Evolutionary conservation across 2,113 vertebrate species (phyloP).

Genomic region (Otocyon megalotis): DNA sequence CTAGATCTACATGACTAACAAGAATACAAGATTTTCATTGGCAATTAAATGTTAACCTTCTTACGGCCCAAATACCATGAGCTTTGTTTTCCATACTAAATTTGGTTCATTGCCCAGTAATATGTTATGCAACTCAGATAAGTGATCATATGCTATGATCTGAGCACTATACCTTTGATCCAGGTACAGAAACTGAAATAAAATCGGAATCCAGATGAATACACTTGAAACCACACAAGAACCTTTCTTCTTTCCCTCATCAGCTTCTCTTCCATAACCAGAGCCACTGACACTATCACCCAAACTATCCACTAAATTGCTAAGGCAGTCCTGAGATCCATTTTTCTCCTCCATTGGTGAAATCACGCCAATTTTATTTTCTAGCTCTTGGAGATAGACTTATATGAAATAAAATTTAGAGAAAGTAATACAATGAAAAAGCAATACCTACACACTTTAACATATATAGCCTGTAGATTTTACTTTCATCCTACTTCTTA

Average conservation of each 20-base stretch:
- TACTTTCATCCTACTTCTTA: background rate
- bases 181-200: constrained; percentile 70
- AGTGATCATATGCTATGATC: background rate
- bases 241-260: constrained; percentile 63
- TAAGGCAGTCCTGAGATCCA: background rate
- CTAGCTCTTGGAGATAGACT: background rate
- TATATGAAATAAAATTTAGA: constrained; percentile 2
- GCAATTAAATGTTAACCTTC: constrained; percentile 62
- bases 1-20: background rate
- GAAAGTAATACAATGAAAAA: constrained; percentile 36
- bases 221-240: constrained; percentile 60
- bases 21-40: constrained; percentile 48
- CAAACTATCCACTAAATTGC: constrained; percentile 50
- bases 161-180: background rate
- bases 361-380: constrained; percentile 29
- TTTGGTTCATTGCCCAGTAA: background rate
- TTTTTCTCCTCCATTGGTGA: constrained; percentile 25
- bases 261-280: constrained; percentile 17
- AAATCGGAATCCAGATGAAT: constrained; percentile 72
- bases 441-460: background rate
- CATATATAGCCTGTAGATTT: background rate
- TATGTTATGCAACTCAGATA: constrained; percentile 36
- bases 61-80: constrained; percentile 60
- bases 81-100: constrained; percentile 32
- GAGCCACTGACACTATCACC: background rate